phyloP scores from a whole-genome alignment of 2,888 invertebrate genomes.

The Apotomis turbidana region DNA sequence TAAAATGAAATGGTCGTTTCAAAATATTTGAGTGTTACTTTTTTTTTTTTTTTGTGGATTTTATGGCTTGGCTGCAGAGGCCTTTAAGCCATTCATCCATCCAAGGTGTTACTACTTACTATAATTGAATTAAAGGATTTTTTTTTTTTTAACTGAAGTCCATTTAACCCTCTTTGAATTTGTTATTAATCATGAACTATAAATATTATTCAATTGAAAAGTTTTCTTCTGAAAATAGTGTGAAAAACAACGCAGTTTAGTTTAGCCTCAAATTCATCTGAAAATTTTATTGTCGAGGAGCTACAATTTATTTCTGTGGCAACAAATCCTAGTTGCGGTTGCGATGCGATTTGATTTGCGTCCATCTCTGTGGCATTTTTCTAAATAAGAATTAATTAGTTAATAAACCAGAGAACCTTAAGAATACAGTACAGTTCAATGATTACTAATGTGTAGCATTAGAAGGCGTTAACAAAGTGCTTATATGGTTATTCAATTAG shows the following conservation, averaged over 20 bases:
- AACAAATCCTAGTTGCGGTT: constrained; percentile 63
- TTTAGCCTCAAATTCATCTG: neutral
- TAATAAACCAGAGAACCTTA: constrained; percentile 2
- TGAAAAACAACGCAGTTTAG: neutral
- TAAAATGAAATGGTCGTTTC: neutral
- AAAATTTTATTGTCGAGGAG: neutral
- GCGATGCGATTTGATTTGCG: constrained; percentile 70
- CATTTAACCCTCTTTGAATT: neutral
- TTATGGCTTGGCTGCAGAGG: too few species aligned
- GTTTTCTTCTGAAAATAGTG: neutral
- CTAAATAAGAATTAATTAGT: constrained; percentile 30
- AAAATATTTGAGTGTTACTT: neutral
- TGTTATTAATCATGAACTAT: neutral
- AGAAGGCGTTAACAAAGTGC: constrained; percentile 43
- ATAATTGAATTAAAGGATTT: neutral
- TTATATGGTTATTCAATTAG: constrained; percentile 54
- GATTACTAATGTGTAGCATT: constrained; percentile 48
- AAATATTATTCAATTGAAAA: neutral
- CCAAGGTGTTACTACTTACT: constrained; percentile 2
- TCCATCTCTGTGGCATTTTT: constrained; percentile 60
- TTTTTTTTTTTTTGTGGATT: too few species aligned
- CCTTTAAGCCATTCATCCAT: too few species aligned
- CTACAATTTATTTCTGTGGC: constrained; percentile 49
- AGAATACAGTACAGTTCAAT: constrained; percentile 8
- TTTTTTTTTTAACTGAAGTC: too few species aligned